Evolutionary conservation across 2,797 vertebrate genomes (phyloP).

Genomic region (Syndactyla subalaris): DNA sequence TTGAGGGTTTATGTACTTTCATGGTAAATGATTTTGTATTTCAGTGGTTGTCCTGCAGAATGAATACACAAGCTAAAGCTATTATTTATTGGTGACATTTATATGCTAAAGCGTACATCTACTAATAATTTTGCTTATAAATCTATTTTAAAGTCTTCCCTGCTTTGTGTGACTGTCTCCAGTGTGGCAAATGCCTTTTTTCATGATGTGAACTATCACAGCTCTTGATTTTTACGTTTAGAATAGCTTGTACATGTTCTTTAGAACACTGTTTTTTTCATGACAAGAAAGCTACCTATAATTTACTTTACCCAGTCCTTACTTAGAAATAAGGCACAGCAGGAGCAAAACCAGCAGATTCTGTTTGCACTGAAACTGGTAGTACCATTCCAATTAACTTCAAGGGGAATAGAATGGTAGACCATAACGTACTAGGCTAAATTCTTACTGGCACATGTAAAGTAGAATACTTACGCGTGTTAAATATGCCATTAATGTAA

Average conservation of each 20-base stretch:
- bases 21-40: not conserved
- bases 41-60: constrained; percentile 6
- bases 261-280: not conserved
- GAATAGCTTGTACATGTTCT: not conserved
- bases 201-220: not conserved
- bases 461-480: not conserved
- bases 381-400: not conserved
- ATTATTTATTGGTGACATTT: constrained; percentile 40
- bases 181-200: not conserved
- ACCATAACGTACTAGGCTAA: not conserved
- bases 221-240: not conserved
- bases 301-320: not conserved
- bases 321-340: not conserved
- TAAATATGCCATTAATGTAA: not conserved
- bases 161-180: constrained; percentile 14
- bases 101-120: constrained; percentile 35
- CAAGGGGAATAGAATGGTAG: not conserved
- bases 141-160: constrained; percentile 34
- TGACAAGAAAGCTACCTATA: not conserved
- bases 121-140: constrained; percentile 56
- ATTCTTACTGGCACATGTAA: not conserved
- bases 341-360: not conserved
- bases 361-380: not conserved
- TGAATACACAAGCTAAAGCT: constrained; percentile 21
- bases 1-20: not conserved